Evolutionary conservation across 2,797 vertebrate species (phyloP), one percentile per base, ranked within the genome.

Genomic region (Tiaroga cobitis): DNA sequence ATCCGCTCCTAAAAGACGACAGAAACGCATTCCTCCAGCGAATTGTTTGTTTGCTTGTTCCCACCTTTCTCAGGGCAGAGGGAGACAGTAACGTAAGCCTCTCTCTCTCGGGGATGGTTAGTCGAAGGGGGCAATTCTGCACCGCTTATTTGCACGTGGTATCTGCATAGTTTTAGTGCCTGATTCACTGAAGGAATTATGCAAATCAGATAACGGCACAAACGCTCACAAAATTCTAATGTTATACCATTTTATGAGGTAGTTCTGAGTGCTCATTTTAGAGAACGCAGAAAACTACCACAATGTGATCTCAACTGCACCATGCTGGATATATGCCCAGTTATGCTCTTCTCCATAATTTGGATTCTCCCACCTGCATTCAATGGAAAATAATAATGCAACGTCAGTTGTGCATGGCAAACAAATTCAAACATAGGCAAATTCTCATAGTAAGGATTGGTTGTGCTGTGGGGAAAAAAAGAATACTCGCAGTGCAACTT

Each of bases 41-140:
- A 81, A 80, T 91, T 92, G 92, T 94, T 93, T 95, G 94, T 95
- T 95, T 95, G 93, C 93, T 94, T 93, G 93, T 94, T 94, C 93
- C 93, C 92, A 94, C 92, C 92, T 93, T 91, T 94, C 93, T 92
- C 93, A 78, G 43, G 93, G 93, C 93, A 94, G 90, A 94, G 87
- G 87, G 91, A 91, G 92, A 93, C 90, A 92, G 93, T 92, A 93
- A 92, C 89, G 92, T 90, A 93, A 94, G 90, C 90, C 83, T 88
- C 92, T 95, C 92, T 94, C 93, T 94, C 93, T 93, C 92, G 91
- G 93, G 93, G 93, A 93, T 91, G 26, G 89, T 91, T 90, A 91
- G 93, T 92, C 93, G 93, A 49, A 51, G 9, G 46, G 18, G 46
- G 51, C 51, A 56, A 16, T 24, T 76, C 51, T 10, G 21, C 21